A percentile compares a stretch with the other conserved stretches of the same genome.
Conservation (phyloP, 2,888 invertebrate genomes). For the Rhabditophanes sp. region DNA sequence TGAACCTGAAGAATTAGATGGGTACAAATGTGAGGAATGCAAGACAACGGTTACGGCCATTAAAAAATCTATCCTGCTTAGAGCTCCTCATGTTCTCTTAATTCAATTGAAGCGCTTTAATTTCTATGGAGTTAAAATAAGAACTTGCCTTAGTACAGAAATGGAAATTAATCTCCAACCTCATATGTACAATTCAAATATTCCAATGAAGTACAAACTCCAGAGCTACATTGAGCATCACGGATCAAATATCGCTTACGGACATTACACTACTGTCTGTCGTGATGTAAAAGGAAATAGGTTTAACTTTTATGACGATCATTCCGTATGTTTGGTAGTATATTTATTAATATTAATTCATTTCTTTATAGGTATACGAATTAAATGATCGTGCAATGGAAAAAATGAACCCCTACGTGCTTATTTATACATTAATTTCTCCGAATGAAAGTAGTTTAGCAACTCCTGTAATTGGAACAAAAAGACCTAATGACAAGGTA, state of each 20-base stretch:
- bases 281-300: too few relatives aligned
- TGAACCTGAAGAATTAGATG: constrained; percentile 15
- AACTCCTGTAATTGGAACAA: too few relatives aligned
- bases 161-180: constrained; percentile 8
- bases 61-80: constrained; percentile 13
- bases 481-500: too few relatives aligned
- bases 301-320: too few relatives aligned
- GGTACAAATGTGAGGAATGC: constrained; percentile 16
- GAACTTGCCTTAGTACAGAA: constrained; percentile 15
- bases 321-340: too few relatives aligned
- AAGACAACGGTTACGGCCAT: constrained; percentile 13
- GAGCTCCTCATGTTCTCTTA: constrained; percentile 22
- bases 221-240: constrained; percentile 15
- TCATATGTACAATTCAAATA: constrained; percentile 4
- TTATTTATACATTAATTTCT: too few relatives aligned
- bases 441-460: too few relatives aligned
- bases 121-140: constrained; percentile 19
- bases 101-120: constrained; percentile 30
- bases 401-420: too few relatives aligned
- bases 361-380: too few relatives aligned
- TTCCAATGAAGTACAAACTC: constrained; percentile 3
- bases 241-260: constrained; percentile 12
- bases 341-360: too few relatives aligned
- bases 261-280: constrained; percentile 25
- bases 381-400: too few relatives aligned